A percentile compares a stretch with the other conserved stretches of the same genome.
Conservation (phyloP, 2,113 vertebrate genomes). For the Datnioides undecimradiatus region DNA sequence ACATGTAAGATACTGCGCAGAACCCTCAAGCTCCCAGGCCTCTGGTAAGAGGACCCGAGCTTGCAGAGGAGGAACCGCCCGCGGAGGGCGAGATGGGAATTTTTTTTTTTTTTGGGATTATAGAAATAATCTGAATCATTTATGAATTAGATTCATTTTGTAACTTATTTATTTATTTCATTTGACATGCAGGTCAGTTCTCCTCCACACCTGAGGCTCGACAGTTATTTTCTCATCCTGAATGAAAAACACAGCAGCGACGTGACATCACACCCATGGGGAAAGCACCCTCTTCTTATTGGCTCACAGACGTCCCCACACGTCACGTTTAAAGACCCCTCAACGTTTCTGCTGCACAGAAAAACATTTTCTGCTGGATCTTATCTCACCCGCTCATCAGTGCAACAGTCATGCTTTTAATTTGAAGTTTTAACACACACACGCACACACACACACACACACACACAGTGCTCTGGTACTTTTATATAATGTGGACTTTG, state of each 20-base stretch:
- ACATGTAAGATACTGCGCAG: too few species aligned
- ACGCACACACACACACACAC: slow-evolving; percentile 5
- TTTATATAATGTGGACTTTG: slow-evolving; percentile 55
- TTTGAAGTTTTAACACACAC: background rate
- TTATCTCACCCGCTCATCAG: background rate
- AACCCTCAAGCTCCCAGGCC: too few species aligned
- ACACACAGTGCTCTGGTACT: slow-evolving; percentile 19
- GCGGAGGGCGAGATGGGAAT: too few species aligned
- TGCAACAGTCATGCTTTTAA: background rate
- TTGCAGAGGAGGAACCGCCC: too few species aligned
- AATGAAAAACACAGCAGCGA: background rate
- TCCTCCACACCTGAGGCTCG: too few species aligned
- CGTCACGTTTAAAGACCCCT: background rate
- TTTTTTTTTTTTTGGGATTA: too few species aligned
- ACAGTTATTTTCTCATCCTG: background rate
- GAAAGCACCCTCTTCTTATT: background rate
- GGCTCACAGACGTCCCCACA: background rate
- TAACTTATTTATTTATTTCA: too few species aligned
- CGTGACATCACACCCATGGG: background rate
- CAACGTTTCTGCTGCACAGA: background rate
- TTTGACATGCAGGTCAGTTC: too few species aligned
- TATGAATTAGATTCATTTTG: too few species aligned
- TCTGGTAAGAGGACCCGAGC: too few species aligned
- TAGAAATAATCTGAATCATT: too few species aligned
- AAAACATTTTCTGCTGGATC: background rate